Evolutionary conservation across 2,113 vertebrate genomes (phyloP).

Genomic region (Gymnogyps californianus): DNA sequence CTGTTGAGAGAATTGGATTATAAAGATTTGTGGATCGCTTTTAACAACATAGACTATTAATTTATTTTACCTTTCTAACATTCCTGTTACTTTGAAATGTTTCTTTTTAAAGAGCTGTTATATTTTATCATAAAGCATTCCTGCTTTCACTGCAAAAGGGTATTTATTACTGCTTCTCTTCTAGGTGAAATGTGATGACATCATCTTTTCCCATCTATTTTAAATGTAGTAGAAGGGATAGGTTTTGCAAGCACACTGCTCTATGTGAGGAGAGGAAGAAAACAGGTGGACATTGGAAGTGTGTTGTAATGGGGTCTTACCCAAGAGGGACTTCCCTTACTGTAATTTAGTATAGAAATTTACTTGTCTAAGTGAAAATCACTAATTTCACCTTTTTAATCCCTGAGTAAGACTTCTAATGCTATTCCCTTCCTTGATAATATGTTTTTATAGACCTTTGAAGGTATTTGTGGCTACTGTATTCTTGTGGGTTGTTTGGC

Average conservation of each 20-base stretch:
- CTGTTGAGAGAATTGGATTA: constrained; percentile 26
- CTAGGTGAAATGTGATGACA: neutral
- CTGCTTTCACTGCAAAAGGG: neutral
- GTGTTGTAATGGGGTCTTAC: neutral
- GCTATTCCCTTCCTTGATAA: neutral
- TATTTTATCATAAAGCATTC: constrained; percentile 38
- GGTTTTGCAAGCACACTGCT: neutral
- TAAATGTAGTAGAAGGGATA: neutral
- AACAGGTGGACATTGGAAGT: neutral
- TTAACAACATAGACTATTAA: constrained; percentile 37
- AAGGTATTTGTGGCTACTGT: neutral
- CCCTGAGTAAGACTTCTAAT: neutral
- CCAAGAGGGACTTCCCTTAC: neutral
- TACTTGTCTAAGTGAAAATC: neutral
- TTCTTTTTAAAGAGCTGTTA: constrained; percentile 37
- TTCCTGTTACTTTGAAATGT: constrained; percentile 53
- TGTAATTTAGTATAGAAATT: neutral
- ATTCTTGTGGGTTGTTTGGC: neutral
- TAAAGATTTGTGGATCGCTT: constrained; percentile 29
- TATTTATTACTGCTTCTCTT: constrained; percentile 26
- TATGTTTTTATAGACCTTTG: neutral
- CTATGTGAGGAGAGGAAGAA: neutral
- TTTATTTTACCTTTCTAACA: constrained; percentile 49
- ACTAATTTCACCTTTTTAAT: neutral
- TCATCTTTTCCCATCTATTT: neutral